Evolutionary conservation across 1,140 invertebrate genomes (phyloP).

Genomic region (Ceratina australensis): DNA sequence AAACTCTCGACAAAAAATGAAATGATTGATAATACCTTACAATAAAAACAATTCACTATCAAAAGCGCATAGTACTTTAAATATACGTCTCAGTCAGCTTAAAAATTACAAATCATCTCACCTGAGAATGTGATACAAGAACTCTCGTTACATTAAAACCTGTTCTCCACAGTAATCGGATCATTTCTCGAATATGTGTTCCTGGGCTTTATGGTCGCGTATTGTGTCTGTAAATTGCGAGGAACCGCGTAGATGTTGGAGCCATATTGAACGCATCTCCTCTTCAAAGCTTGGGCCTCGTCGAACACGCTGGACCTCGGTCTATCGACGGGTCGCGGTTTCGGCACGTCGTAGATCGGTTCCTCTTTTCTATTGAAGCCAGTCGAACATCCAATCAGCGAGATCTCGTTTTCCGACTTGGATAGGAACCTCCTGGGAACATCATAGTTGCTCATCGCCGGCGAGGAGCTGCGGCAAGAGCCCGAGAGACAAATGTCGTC

Average conservation of each 20-base stretch:
- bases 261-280: conserved; percentile 3
- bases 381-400: not conserved
- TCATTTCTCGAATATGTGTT: conserved; percentile 18
- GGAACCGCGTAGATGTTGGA: conserved; percentile 20
- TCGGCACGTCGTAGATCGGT: conserved; percentile 54
- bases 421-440: conserved; percentile 53
- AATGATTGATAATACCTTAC: too few relatives aligned
- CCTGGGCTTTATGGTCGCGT: conserved; percentile 51
- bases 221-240: conserved; percentile 6
- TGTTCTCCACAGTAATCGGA: too few relatives aligned
- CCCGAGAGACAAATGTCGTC: not conserved
- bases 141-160: too few relatives aligned
- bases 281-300: conserved; percentile 42
- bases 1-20: too few relatives aligned
- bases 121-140: too few relatives aligned
- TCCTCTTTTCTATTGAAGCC: not conserved
- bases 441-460: conserved; percentile 41
- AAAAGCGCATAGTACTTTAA: too few relatives aligned
- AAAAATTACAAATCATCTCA: too few relatives aligned
- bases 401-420: conserved; percentile 38
- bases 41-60: too few relatives aligned
- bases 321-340: conserved; percentile 2
- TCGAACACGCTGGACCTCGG: conserved; percentile 53
- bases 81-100: too few relatives aligned
- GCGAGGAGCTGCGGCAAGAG: not conserved